These are phyloP conservation scores for Rhineura floridana DNA, from an alignment of 2,113 vertebrate genomes.

Conservation along the genomic window DNA sequence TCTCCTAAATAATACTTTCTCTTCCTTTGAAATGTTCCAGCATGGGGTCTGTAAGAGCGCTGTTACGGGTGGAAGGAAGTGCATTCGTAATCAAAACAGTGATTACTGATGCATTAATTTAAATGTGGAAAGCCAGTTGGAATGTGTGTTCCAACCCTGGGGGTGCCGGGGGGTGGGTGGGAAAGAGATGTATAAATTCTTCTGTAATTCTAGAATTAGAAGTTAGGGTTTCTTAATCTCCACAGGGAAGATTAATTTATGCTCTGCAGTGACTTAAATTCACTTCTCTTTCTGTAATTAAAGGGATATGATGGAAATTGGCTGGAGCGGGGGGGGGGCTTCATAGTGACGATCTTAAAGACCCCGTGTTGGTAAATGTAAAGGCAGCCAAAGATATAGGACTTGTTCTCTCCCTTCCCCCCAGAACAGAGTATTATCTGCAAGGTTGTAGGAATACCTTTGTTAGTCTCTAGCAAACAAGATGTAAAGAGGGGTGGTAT, in stretches of 20 bases:
- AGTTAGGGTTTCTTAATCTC: slow-evolving; percentile 70
- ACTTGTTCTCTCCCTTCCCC: not conserved
- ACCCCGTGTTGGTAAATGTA: slow-evolving; percentile 64
- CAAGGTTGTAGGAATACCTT: not conserved
- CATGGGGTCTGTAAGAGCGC: slow-evolving; percentile 70
- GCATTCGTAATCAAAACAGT: slow-evolving; percentile 73
- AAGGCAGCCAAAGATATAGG: slow-evolving; percentile 48
- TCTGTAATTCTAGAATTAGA: slow-evolving; percentile 64
- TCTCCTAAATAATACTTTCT: slow-evolving; percentile 65
- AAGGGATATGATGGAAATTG: slow-evolving; percentile 69
- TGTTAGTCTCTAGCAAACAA: not conserved
- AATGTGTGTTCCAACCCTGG: slow-evolving; percentile 56
- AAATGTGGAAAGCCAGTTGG: slow-evolving; percentile 65
- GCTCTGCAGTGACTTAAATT: slow-evolving; percentile 69
- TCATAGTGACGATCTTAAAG: slow-evolving; percentile 69
- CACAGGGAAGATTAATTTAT: slow-evolving; percentile 74
- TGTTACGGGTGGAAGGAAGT: slow-evolving; percentile 70
- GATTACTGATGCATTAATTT: slow-evolving; percentile 70
- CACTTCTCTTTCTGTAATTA: slow-evolving; percentile 72
- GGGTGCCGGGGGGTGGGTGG: not conserved
- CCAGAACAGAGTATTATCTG: not conserved
- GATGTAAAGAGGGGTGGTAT: not conserved
- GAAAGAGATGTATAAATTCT: slow-evolving; percentile 55
- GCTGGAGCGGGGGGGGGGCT: slow-evolving; percentile 66
- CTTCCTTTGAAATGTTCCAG: slow-evolving; percentile 59